Evolutionary conservation across 92 coral and sea anemone species (phyloP), one percentile per base, ranked within the genome.

Genomic region (Phenganax stokvisi): DNA sequence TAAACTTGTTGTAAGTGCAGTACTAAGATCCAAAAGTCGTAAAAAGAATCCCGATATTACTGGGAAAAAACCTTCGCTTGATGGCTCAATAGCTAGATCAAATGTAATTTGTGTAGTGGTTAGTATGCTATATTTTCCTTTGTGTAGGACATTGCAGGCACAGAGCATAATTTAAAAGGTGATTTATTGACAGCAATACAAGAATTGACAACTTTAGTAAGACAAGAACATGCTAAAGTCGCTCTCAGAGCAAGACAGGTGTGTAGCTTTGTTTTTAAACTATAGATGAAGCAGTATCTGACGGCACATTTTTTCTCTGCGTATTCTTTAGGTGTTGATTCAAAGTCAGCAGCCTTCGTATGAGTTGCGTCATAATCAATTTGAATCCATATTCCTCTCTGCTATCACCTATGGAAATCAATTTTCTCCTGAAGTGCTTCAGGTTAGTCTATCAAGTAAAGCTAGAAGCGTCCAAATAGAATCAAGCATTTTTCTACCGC

Each of bases 231-330:
- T 70, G 94, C 89, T 1, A 94, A 92, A 86, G 98, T 94, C 57
- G 98, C 98, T 12, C 89, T 94, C 13, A 87, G 97, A 75, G 97
- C 98, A 13, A 83, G 98, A 72, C 98, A 94, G 92, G 98, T 94
- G 25, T 52, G 74, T 63, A 12, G 6, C 11, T 20, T 66, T 3
- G 31, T 9, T 66, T 66, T 28, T 61, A 27, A 28, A 61, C 67
- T 8, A 61, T 17, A 61, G 67, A 61, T 15, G 13, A 61, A 0
- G 28, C 20, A 5, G 25, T 61, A 28, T 61, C 5, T 17, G 12
- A 28, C 13, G 13, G 67, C 6, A 0, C 13, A 0, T 17, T 37
- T 2, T 29, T 75, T 30, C 25, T 58, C 56, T 76, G 28, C 57
- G 44, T 52, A 57, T 9, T 76, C 16, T 60, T 47, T 55, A 94